phyloP scores from a whole-genome alignment of 30 jellyfish, hydroid and myxozoan species.

The Nemopilema nomurai region DNA sequence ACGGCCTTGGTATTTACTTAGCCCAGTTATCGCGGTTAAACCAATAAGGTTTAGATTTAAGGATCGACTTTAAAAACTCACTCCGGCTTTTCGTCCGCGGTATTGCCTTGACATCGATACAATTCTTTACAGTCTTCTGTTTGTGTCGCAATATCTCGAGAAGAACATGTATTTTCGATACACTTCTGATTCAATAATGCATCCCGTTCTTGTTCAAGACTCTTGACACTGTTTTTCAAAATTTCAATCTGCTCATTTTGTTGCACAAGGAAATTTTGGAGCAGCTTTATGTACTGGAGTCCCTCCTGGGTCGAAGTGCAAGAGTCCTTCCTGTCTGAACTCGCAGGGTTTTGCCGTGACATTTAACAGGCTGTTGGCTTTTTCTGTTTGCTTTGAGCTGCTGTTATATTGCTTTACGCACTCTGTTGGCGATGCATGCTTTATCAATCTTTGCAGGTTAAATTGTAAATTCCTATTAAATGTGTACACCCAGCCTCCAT shows the following conservation, averaged over 20 bases:
- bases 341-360: slow-evolving; percentile 47
- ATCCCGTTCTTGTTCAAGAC: slow-evolving; percentile 63
- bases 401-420: neutral
- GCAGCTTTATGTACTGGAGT: slow-evolving; percentile 59
- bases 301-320: slow-evolving; percentile 84
- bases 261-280: slow-evolving; percentile 75
- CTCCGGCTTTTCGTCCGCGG: neutral
- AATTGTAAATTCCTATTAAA: neutral
- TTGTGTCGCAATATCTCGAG: neutral
- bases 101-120: neutral
- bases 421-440: neutral
- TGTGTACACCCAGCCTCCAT: neutral
- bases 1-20: neutral
- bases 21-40: neutral
- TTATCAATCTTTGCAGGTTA: neutral
- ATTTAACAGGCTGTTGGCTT: slow-evolving; percentile 26
- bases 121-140: neutral
- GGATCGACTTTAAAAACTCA: neutral
- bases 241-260: slow-evolving; percentile 67
- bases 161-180: neutral
- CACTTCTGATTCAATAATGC: slow-evolving; percentile 14
- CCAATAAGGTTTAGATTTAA: neutral
- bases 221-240: slow-evolving; percentile 23
- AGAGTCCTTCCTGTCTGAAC: slow-evolving; percentile 71
- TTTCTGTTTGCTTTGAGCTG: neutral